Evolutionary conservation across 1,140 invertebrate genomes (phyloP).

Genomic region (Drosophila sproati): DNA sequence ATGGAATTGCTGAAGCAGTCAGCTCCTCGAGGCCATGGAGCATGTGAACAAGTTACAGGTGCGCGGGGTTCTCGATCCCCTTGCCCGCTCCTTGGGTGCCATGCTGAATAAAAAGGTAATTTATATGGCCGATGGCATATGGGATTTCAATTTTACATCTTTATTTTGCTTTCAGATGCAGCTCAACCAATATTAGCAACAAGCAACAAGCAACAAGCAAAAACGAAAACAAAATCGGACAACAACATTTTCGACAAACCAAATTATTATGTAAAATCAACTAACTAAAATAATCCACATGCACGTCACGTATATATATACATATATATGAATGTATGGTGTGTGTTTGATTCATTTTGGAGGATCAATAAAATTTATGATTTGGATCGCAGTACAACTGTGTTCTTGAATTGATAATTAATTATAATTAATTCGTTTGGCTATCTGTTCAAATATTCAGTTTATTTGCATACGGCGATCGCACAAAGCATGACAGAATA

Average conservation of each 20-base stretch:
- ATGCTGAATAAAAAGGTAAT: conserved; percentile 53
- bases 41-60: conserved; percentile 70
- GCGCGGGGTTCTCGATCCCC: conserved; percentile 65
- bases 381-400: too few relatives aligned
- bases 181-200: background rate
- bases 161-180: conserved; percentile 4
- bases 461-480: too few relatives aligned
- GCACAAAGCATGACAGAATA: too few relatives aligned
- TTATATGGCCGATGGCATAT: background rate
- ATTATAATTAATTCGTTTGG: too few relatives aligned
- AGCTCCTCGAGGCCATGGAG: conserved; percentile 62
- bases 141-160: background rate
- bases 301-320: background rate
- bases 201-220: background rate
- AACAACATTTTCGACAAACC: conserved; percentile 12
- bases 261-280: conserved; percentile 20
- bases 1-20: conserved; percentile 20
- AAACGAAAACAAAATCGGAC: background rate
- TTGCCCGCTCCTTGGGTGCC: conserved; percentile 57
- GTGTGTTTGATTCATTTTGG: background rate
- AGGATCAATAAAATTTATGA: background rate
- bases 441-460: too few relatives aligned
- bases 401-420: too few relatives aligned
- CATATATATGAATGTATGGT: too few relatives aligned
- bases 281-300: background rate